Conservation (phyloP, 1,140 invertebrate species). For the Lethrus apterus region DNA sequence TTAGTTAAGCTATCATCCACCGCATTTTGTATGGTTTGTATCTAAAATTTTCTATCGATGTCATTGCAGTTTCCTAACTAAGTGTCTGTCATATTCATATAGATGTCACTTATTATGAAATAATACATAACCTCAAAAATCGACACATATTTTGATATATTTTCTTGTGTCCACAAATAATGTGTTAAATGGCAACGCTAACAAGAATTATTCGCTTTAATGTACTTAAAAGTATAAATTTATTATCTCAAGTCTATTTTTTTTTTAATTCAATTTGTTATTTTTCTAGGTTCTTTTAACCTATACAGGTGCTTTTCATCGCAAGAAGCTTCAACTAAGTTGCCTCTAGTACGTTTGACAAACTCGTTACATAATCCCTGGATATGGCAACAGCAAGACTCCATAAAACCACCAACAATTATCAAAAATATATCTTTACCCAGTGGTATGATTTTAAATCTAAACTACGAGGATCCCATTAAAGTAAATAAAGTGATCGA, state of each 20-base stretch:
- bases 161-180: no score
- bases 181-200: constrained; percentile 7
- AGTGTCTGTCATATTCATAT: no score
- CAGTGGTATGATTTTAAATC: constrained; percentile 6
- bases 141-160: no score
- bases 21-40: no score
- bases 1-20: no score
- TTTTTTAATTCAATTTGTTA: neutral
- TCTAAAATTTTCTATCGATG: no score
- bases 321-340: neutral
- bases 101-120: no score
- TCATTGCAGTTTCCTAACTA: no score
- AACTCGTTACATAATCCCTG: no score
- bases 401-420: neutral
- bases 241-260: neutral
- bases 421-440: neutral
- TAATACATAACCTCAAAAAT: no score
- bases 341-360: neutral
- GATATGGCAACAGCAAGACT: neutral
- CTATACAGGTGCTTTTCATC: neutral
- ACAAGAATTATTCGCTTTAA: constrained; percentile 4
- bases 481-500: constrained; percentile 4
- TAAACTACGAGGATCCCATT: no score
- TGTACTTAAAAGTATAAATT: neutral
- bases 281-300: neutral